Evolutionary conservation across 2,888 invertebrate species (phyloP).

Genomic region (Venusia cambrica): DNA sequence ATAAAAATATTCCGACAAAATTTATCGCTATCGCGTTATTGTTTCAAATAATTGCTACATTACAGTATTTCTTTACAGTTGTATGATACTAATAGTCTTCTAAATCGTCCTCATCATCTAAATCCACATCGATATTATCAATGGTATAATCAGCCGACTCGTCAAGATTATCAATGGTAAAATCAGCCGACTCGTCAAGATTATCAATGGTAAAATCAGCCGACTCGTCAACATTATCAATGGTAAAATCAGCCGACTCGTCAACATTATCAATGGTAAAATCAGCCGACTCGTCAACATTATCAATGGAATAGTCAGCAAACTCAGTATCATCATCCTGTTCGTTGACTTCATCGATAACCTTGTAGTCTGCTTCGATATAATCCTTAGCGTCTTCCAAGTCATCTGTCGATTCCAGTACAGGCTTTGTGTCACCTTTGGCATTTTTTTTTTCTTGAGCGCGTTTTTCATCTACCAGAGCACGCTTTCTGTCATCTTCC

Average conservation of each 20-base stretch:
- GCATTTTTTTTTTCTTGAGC: not conserved
- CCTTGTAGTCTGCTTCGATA: constrained; percentile 19
- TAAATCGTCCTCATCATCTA: constrained; percentile 42
- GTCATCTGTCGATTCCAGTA: not conserved
- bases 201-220: constrained; percentile 2
- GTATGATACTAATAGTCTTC: constrained; percentile 55
- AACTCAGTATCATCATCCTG: constrained; percentile 23
- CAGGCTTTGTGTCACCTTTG: too few relatives aligned
- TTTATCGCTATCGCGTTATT: too few relatives aligned
- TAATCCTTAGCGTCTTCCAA: constrained; percentile 4
- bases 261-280: constrained; percentile 1
- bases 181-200: constrained; percentile 1
- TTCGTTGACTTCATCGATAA: constrained; percentile 26
- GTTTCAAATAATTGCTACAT: too few relatives aligned
- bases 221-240: not conserved
- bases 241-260: not conserved
- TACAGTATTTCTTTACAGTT: too few relatives aligned
- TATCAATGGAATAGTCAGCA: constrained; percentile 9
- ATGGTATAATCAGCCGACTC: too few relatives aligned
- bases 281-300: not conserved
- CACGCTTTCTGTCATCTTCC: too few relatives aligned
- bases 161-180: constrained; percentile 1
- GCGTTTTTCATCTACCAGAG: too few relatives aligned
- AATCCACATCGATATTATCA: constrained; percentile 25
- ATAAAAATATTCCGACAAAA: too few relatives aligned